Conservation (phyloP, 2,888 invertebrate species). For the Miltochrista miniata region DNA sequence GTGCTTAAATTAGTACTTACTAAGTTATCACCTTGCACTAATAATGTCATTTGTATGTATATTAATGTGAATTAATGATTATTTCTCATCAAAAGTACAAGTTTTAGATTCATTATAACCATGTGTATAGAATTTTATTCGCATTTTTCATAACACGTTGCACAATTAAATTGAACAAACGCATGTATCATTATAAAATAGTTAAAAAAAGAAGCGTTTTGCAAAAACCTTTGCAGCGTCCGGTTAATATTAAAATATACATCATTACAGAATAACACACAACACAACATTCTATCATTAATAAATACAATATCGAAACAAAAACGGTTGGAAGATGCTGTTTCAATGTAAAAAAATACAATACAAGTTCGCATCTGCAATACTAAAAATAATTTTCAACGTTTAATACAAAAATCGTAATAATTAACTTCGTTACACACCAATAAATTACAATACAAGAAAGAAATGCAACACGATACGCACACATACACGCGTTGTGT, state of each 20-base stretch:
- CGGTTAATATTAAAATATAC: slow-evolving; percentile 39
- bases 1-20: background rate
- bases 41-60: background rate
- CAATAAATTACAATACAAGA: slow-evolving; percentile 83
- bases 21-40: background rate
- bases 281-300: slow-evolving; percentile 38
- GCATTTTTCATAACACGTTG: slow-evolving; percentile 8
- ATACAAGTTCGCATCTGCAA: slow-evolving; percentile 61
- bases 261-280: slow-evolving; percentile 35
- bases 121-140: background rate
- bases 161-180: slow-evolving; percentile 14
- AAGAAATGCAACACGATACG: slow-evolving; percentile 77
- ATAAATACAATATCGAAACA: slow-evolving; percentile 38
- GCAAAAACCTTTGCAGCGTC: slow-evolving; percentile 20
- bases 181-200: slow-evolving; percentile 12
- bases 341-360: slow-evolving; percentile 67
- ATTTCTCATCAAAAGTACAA: background rate
- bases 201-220: slow-evolving; percentile 16
- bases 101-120: slow-evolving; percentile 1
- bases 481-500: slow-evolving; percentile 43
- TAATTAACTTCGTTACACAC: slow-evolving; percentile 84
- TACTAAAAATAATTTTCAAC: slow-evolving; percentile 82
- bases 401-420: slow-evolving; percentile 84
- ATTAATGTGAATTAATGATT: background rate
- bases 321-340: slow-evolving; percentile 45